Conservation (phyloP, 2,888 invertebrate species). For the Agrochola lychnidis region DNA sequence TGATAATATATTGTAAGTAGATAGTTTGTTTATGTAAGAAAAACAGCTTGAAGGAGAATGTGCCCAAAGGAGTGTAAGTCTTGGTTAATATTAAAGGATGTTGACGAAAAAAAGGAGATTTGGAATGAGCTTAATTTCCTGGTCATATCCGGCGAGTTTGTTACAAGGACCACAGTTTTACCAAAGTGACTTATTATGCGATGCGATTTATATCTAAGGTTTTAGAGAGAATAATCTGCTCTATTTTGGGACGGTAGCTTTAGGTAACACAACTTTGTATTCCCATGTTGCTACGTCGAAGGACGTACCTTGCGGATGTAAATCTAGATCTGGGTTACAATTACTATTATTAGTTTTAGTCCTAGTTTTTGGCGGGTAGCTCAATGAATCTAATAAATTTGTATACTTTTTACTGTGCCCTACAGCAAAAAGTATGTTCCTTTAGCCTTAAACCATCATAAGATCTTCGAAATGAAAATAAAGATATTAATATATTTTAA, state of each 20-base stretch:
- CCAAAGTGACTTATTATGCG: slow-evolving; percentile 46
- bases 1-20: slow-evolving; percentile 8
- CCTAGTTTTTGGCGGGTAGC: background rate
- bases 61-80: slow-evolving; percentile 42
- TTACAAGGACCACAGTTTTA: slow-evolving; percentile 67
- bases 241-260: slow-evolving; percentile 20
- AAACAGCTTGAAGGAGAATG: slow-evolving; percentile 19
- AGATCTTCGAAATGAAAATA: too few species aligned
- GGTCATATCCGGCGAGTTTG: slow-evolving; percentile 61
- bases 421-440: too few species aligned
- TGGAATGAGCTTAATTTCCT: slow-evolving; percentile 63
- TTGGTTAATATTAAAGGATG: slow-evolving; percentile 54
- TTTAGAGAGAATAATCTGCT: slow-evolving; percentile 13
- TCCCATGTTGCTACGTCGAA: slow-evolving; percentile 4
- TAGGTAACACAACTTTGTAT: slow-evolving; percentile 18
- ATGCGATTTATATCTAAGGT: slow-evolving; percentile 50
- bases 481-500: too few species aligned
- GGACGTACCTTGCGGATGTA: slow-evolving; percentile 6
- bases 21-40: slow-evolving; percentile 21
- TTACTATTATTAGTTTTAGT: background rate
- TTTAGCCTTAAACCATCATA: too few species aligned
- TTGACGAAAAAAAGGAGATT: slow-evolving; percentile 56
- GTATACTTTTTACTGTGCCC: too few species aligned
- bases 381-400: too few species aligned
- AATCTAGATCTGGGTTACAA: slow-evolving; percentile 12